phyloP scores from a whole-genome alignment of 2,888 invertebrate genomes.

The Plagodis pulveraria region DNA sequence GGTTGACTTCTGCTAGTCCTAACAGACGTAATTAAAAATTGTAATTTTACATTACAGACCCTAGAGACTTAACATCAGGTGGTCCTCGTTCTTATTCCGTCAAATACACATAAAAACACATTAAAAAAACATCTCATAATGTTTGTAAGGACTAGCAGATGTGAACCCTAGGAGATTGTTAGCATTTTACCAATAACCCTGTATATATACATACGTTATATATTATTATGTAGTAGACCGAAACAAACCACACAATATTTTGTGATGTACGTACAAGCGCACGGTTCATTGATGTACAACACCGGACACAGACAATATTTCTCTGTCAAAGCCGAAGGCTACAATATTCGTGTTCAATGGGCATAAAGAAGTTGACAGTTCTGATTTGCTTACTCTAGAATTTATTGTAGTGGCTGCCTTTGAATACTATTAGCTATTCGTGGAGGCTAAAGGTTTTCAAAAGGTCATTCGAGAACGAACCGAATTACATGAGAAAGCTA shows the following conservation, averaged over 20 bases:
- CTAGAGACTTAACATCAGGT: too few species aligned
- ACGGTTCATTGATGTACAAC: constrained; percentile 27
- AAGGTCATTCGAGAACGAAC: constrained; percentile 15
- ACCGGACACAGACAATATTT: constrained; percentile 36
- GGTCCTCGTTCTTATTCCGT: too few species aligned
- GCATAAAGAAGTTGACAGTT: constrained; percentile 40
- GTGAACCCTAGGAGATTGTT: too few species aligned
- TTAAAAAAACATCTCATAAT: too few species aligned
- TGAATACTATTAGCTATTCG: constrained; percentile 16
- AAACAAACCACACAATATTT: constrained; percentile 13
- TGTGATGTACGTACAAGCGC: constrained; percentile 1
- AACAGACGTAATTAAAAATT: too few species aligned
- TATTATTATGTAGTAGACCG: not conserved
- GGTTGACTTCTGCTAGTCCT: too few species aligned
- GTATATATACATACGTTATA: too few species aligned
- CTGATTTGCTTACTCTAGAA: constrained; percentile 34
- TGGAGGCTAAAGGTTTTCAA: constrained; percentile 13
- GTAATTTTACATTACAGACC: too few species aligned
- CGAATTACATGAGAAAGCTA: not conserved
- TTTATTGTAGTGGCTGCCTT: constrained; percentile 28
- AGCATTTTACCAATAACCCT: too few species aligned
- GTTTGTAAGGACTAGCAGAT: too few species aligned
- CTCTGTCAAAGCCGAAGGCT: constrained; percentile 35
- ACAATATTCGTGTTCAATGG: constrained; percentile 39
- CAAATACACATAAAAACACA: too few species aligned